A percentile compares a stretch with the other conserved stretches of the same genome.
phyloP scores from a whole-genome alignment of 92 coral and sea anemone genomes.

The Hydrozoanthus gracilis region DNA sequence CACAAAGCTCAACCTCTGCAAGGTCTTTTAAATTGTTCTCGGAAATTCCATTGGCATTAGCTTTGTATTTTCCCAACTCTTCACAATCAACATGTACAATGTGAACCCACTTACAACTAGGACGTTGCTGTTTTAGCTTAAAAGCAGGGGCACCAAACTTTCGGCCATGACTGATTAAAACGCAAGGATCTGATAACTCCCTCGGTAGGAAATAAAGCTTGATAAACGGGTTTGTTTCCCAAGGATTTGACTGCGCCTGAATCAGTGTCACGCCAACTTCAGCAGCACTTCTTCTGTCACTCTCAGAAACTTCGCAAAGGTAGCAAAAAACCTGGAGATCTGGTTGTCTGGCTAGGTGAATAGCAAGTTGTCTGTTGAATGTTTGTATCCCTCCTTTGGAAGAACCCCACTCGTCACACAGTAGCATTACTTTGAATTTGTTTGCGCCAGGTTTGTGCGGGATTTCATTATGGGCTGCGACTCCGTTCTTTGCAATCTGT shows the following conservation, averaged over 20 bases:
- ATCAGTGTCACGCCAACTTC: neutral
- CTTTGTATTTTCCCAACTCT: conserved; percentile 31
- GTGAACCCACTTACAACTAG: too few species aligned
- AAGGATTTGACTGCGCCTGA: conserved; percentile 16
- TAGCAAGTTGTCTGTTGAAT: too few species aligned
- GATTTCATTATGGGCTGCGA: too few species aligned
- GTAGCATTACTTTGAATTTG: too few species aligned
- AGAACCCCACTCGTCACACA: too few species aligned
- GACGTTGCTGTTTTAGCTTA: too few species aligned
- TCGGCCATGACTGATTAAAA: too few species aligned
- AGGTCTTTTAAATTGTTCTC: conserved; percentile 22
- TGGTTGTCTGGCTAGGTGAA: too few species aligned
- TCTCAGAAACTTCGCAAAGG: neutral
- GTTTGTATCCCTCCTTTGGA: neutral
- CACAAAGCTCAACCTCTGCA: conserved; percentile 33
- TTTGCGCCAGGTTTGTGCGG: too few species aligned
- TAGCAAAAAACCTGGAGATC: neutral
- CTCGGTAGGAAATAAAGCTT: conserved; percentile 16
- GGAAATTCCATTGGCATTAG: neutral
- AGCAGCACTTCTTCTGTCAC: conserved; percentile 13
- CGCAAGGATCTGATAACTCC: neutral
- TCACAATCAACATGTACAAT: conserved; percentile 33
- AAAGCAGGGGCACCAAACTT: too few species aligned
- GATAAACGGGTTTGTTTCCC: neutral
- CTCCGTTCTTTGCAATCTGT: too few species aligned